A percentile compares a stretch with the other conserved stretches of the same genome.
phyloP scores from a whole-genome alignment of 2,113 vertebrate genomes.

The Chaenocephalus aceratus region DNA sequence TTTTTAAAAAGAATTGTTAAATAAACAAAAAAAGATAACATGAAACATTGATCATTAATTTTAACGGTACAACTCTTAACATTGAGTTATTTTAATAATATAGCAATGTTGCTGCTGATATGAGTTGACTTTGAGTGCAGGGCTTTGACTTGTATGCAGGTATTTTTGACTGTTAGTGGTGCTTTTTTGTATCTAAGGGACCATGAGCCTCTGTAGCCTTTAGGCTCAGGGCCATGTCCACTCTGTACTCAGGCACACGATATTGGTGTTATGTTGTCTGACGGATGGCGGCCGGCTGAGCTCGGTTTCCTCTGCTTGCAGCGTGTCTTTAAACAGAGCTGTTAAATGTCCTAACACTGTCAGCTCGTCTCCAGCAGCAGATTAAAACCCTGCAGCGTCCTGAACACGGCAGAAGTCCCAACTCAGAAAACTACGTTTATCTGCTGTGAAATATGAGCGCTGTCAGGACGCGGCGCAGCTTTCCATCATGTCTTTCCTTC shows the following conservation, averaged over 20 bases:
- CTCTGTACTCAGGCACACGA: not conserved
- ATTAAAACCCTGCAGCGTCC: slow-evolving; percentile 14
- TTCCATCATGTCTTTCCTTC: not conserved
- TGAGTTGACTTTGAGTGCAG: not conserved
- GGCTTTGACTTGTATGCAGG: not conserved
- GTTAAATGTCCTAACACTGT: slow-evolving; percentile 40
- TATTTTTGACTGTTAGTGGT: not conserved
- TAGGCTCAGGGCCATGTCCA: not conserved
- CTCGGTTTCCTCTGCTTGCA: slow-evolving; percentile 13
- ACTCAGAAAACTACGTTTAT: slow-evolving; percentile 35
- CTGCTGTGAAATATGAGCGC: slow-evolving; percentile 14
- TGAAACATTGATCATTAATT: too few relatives aligned
- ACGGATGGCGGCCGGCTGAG: not conserved
- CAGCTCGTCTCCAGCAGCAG: slow-evolving; percentile 41
- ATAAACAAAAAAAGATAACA: too few relatives aligned
- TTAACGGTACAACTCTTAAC: not conserved
- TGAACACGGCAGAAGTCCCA: not conserved
- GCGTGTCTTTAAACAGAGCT: slow-evolving; percentile 40
- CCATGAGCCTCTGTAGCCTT: not conserved
- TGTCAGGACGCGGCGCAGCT: not conserved
- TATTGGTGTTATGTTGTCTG: not conserved
- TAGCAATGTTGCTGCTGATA: not conserved
- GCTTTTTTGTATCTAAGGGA: not conserved
- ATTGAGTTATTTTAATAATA: not conserved
- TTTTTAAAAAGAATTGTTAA: too few relatives aligned